These are phyloP conservation scores for Stenodera caucasica DNA, from an alignment of 2,888 invertebrate genomes.

Conservation along the genomic window DNA sequence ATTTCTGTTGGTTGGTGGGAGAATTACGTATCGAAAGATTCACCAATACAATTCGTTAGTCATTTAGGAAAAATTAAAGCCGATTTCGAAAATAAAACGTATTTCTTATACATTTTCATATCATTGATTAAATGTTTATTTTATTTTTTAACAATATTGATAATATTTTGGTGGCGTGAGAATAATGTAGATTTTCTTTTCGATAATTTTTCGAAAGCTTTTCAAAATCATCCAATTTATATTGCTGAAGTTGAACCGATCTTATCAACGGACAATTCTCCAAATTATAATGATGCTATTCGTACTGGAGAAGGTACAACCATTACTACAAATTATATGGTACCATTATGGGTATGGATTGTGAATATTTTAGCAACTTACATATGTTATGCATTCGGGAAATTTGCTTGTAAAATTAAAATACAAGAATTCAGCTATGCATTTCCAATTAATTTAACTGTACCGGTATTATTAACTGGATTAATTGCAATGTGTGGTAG, in stretches of 20 bases:
- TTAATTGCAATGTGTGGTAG: constrained; percentile 88
- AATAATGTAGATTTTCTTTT: constrained; percentile 79
- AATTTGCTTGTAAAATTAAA: constrained; percentile 94
- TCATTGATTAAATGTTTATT: constrained; percentile 88
- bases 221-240: constrained; percentile 76
- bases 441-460: constrained; percentile 90
- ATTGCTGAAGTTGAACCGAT: constrained; percentile 72
- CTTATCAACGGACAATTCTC: constrained; percentile 70
- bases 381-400: constrained; percentile 92
- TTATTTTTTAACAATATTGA: constrained; percentile 75
- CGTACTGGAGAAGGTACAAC: constrained; percentile 75
- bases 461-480: constrained; percentile 85
- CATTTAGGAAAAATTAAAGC: constrained; percentile 76
- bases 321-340: constrained; percentile 70
- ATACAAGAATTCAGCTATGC: constrained; percentile 98
- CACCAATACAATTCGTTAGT: constrained; percentile 77
- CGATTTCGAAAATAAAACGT: constrained; percentile 77
- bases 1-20: constrained; percentile 98
- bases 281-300: too few species aligned
- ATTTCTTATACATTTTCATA: constrained; percentile 87
- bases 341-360: constrained; percentile 75
- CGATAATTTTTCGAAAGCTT: constrained; percentile 71
- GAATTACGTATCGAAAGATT: constrained; percentile 88
- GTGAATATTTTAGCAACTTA: constrained; percentile 84
- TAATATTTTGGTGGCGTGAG: constrained; percentile 73